Evolutionary conservation across 2,888 invertebrate genomes (phyloP), one percentile per base, ranked within the genome.

Genomic region (Spatulosminthurus flaviceps): DNA sequence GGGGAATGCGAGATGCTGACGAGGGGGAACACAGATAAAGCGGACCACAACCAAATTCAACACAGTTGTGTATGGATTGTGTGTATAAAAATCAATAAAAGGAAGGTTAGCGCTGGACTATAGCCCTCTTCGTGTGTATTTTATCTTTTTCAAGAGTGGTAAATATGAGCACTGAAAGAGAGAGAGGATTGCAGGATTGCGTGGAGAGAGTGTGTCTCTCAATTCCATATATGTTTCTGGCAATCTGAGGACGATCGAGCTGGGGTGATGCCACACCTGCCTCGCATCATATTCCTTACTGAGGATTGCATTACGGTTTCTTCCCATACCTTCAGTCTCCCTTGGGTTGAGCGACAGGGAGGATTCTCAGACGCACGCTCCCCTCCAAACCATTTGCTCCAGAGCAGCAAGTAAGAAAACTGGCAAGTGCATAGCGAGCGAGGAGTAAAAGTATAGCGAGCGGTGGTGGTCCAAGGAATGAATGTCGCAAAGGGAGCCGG

Each of bases 1-100:
- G 82, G 82, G 82, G 76, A 82, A 82, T 74, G 71, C 79, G 82
- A 82, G 82, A 82, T 80, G 51, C 61, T 66, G 26, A 43, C 21
- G 42, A 73, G 73, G 69, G 51, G 16, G 42, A 80, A 73, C 64
- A 67, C 66, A 51, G 72, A 61, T 76, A 42, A 72, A 71, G 67
- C 66, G 26, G 1, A 28, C 22, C n/a, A 66, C 24, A 16, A 64
- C 19, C n/a, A 11, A n/a, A 5, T 66, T 21, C 66, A 16, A 77
- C 67, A 77, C 43, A 24, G 22, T 42, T 43, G 28, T 21, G 26
- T 4, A 51, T 51, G n/a, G n/a, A n/a, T n/a, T n/a, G 16, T 51
- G 51, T 51, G 51, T 66, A 77, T 80, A 80, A 80, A n/a, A 80
- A 80, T 80, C 80, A 78, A 80, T 80, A 80, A 74, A 73, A 79